Evolutionary conservation across 35 echinoderm and acorn worm species (phyloP), one percentile per base, ranked within the genome.

Genomic region (Stichopus chloronotus): DNA sequence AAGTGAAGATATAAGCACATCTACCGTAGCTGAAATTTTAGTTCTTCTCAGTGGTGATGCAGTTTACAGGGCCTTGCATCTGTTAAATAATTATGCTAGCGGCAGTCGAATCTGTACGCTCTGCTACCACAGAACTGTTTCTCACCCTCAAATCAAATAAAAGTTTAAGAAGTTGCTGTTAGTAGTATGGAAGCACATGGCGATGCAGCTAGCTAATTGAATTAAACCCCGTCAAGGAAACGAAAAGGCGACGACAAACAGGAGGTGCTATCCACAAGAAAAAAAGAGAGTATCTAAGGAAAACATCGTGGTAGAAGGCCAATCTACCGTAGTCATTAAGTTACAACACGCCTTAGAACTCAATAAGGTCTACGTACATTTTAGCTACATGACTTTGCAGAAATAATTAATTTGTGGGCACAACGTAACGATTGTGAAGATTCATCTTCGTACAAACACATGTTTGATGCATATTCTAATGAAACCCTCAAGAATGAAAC

Each of bases 71-170:
- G 59, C 14, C 59, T 72, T 72, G 69, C 69, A 72, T 72, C 69
- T 72, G 69, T 72, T 16, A 72, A 72, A 17, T 24, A n/a, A 72
- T 72, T n/a, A 72, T 72, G 69, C 69, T 72, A n/a, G 19, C 17
- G 69, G 69, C 69, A 72, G 22, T 72, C 19, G 69, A 72, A 72
- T 20, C 7, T 20, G 69, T 72, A n/a, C 69, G 22, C 11, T 65
- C 55, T 56, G 25, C 17, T 58, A 58, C 43, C 82, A 58, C 82
- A 85, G 57, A 85, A 85, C 82, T 58, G 57, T 85, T 58, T 85
- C 24, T 59, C 82, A 85, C n/a, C 58, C 56, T 10, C 16, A 85
- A 85, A 85, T 85, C 82, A 85, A 85, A 85, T 85, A 57, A 85
- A 58, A 58, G 55, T 85, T 56, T 58, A 58, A 11, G 21, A 13